These are phyloP conservation scores for Euplexia lucipara DNA, from an alignment of 2,888 invertebrate species.

Conservation along the genomic window DNA sequence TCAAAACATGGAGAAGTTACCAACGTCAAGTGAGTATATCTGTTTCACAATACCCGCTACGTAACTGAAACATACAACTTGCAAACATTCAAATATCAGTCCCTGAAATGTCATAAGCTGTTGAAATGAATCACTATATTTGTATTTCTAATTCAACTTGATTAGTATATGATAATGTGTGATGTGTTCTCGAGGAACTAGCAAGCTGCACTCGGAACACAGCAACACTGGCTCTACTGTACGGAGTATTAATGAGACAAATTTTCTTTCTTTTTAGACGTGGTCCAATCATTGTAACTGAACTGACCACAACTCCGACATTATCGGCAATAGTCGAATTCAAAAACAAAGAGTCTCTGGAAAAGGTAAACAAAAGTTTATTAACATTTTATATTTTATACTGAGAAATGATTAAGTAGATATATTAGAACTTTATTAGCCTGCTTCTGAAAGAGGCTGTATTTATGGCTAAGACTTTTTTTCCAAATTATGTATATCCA, in stretches of 20 bases:
- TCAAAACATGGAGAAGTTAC: constrained; percentile 86
- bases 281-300: constrained; percentile 91
- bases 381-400: constrained; percentile 83
- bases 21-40: constrained; percentile 83
- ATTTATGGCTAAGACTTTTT: constrained; percentile 76
- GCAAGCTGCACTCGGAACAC: constrained; percentile 78
- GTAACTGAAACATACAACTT: constrained; percentile 63
- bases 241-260: constrained; percentile 87
- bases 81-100: constrained; percentile 90
- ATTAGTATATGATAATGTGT: constrained; percentile 62
- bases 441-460: constrained; percentile 69
- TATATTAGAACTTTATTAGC: constrained; percentile 67
- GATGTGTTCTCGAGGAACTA: constrained; percentile 75
- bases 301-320: constrained; percentile 91
- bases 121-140: constrained; percentile 63
- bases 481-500: constrained; percentile 81
- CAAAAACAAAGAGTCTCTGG: constrained; percentile 91
- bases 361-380: constrained; percentile 90
- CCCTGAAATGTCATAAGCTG: constrained; percentile 69
- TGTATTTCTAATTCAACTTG: constrained; percentile 63
- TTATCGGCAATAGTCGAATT: constrained; percentile 91
- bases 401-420: constrained; percentile 66
- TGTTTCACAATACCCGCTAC: constrained; percentile 10
- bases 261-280: constrained; percentile 91
- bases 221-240: constrained; percentile 68